These are phyloP conservation scores for Onychomys leucogaster DNA, from an alignment of 2,797 vertebrate species.

Conservation along the genomic window DNA sequence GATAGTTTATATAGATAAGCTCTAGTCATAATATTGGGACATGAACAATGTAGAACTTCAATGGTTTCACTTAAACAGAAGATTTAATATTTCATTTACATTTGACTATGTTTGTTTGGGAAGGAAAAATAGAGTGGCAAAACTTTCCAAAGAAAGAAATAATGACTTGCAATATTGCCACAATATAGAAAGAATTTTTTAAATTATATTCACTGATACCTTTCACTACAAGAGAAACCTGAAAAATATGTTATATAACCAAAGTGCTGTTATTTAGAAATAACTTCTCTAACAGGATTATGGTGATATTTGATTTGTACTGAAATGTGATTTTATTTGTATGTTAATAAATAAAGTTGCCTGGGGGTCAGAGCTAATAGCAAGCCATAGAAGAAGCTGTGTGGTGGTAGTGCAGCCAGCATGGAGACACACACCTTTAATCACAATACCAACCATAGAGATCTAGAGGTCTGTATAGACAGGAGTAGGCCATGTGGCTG, in stretches of 20 bases:
- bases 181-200: slow-evolving; percentile 40
- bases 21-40: slow-evolving; percentile 67
- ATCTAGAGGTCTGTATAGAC: too few species aligned
- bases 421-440: too few species aligned
- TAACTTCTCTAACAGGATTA: slow-evolving; percentile 23
- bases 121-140: neutral
- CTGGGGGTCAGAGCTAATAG: too few species aligned
- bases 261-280: slow-evolving; percentile 50
- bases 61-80: neutral
- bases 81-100: slow-evolving; percentile 61
- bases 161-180: slow-evolving; percentile 55
- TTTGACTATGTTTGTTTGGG: slow-evolving; percentile 47
- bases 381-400: too few species aligned
- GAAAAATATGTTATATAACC: slow-evolving; percentile 62
- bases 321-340: too few species aligned
- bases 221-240: slow-evolving; percentile 12
- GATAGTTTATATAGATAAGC: slow-evolving; percentile 54
- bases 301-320: too few species aligned
- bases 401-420: too few species aligned
- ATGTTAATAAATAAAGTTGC: too few species aligned
- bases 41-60: slow-evolving; percentile 6
- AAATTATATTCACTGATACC: slow-evolving; percentile 43
- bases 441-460: too few species aligned
- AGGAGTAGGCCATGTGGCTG: too few species aligned
- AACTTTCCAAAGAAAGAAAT: slow-evolving; percentile 25